Evolutionary conservation across 2,113 vertebrate genomes (phyloP).

Genomic region (Ivindomyrus marchei): DNA sequence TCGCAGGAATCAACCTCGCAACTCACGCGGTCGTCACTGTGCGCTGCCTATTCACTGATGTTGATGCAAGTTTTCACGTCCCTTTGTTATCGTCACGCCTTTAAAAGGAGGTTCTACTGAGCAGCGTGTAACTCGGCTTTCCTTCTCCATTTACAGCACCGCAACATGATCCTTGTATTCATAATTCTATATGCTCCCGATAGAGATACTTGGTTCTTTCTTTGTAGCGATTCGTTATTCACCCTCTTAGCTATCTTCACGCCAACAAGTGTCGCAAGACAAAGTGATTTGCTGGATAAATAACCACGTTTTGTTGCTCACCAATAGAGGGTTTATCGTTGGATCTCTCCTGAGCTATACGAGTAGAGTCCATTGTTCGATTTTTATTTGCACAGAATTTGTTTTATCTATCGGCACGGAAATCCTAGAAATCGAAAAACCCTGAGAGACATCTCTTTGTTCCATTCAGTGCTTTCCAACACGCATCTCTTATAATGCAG

Average conservation of each 20-base stretch:
- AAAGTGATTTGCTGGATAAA: background rate
- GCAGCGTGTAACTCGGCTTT: conserved; percentile 31
- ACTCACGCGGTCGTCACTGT: conserved; percentile 20
- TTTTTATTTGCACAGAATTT: background rate
- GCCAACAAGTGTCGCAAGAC: background rate
- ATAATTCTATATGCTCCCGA: background rate
- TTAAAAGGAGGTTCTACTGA: conserved; percentile 19
- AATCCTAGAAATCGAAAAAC: conserved; percentile 16
- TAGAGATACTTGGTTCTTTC: background rate
- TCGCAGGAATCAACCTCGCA: background rate
- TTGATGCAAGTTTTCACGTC: conserved; percentile 62
- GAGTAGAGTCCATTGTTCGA: too few species aligned
- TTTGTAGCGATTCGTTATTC: background rate
- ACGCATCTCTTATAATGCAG: background rate
- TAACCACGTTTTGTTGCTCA: background rate
- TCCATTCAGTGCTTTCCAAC: conserved; percentile 19
- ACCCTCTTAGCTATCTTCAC: background rate
- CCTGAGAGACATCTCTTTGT: conserved; percentile 29
- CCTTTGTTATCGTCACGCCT: conserved; percentile 53
- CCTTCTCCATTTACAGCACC: conserved; percentile 33
- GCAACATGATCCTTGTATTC: background rate
- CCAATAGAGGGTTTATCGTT: background rate
- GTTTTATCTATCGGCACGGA: background rate
- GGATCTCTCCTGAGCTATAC: background rate
- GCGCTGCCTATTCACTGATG: conserved; percentile 42